Evolutionary conservation across 2,113 vertebrate genomes (phyloP).

Genomic region (Aix galericulata): DNA sequence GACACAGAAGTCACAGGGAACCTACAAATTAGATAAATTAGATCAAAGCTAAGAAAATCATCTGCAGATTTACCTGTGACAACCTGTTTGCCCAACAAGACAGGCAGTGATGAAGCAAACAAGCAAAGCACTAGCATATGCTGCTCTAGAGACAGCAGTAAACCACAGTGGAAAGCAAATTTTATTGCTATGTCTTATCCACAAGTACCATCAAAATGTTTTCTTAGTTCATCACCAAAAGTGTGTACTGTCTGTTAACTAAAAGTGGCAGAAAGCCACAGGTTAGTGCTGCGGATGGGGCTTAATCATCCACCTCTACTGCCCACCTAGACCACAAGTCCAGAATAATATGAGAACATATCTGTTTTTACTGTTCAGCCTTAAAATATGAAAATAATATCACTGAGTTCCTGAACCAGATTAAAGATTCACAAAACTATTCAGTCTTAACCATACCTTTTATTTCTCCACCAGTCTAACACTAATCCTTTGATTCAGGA

Average conservation of each 20-base stretch:
- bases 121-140: constrained; percentile 65
- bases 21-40: constrained; percentile 5
- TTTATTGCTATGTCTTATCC: not conserved
- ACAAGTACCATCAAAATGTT: constrained; percentile 57
- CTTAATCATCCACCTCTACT: not conserved
- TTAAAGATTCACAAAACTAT: not conserved
- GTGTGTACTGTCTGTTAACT: not conserved
- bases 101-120: constrained; percentile 22
- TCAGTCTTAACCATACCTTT: not conserved
- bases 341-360: not conserved
- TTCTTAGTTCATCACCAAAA: constrained; percentile 12
- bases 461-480: not conserved
- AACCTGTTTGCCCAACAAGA: constrained; percentile 63
- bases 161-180: constrained; percentile 22
- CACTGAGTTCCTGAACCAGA: not conserved
- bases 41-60: constrained; percentile 39
- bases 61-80: constrained; percentile 60
- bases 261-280: not conserved
- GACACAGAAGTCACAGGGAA: not conserved
- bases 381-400: not conserved
- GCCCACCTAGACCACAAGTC: not conserved
- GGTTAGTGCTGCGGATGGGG: not conserved
- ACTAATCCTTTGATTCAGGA: not conserved
- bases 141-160: constrained; percentile 53
- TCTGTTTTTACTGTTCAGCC: not conserved